Conservation (phyloP, 2,113 vertebrate species). For the Urocolius indicus region DNA sequence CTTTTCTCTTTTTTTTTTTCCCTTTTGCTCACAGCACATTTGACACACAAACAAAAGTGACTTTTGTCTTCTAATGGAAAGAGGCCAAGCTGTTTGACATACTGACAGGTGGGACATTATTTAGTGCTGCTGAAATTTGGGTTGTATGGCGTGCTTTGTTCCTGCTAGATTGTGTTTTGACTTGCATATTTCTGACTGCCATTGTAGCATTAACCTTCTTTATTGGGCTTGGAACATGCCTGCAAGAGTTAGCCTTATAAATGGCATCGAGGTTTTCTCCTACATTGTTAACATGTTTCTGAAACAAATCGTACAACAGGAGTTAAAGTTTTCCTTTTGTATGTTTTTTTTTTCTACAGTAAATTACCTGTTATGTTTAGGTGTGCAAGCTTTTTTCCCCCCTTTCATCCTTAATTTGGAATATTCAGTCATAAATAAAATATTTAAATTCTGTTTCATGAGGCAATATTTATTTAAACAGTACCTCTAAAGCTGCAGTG, state of each 20-base stretch:
- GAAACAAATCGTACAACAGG: background rate
- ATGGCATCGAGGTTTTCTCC: background rate
- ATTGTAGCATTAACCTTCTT: constrained; percentile 78
- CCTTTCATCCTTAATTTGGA: background rate
- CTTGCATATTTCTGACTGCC: constrained; percentile 81
- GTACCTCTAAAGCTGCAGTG: background rate
- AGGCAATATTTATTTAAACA: background rate
- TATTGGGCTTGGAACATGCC: constrained; percentile 82
- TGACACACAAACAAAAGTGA: constrained; percentile 74
- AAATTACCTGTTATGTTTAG: background rate
- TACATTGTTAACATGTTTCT: constrained; percentile 21
- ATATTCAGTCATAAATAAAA: background rate
- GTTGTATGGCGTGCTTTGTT: constrained; percentile 79
- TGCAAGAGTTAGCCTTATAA: constrained; percentile 45
- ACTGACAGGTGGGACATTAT: constrained; percentile 78
- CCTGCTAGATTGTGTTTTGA: constrained; percentile 82
- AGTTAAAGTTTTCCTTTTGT: constrained; percentile 15
- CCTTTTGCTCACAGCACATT: constrained; percentile 61
- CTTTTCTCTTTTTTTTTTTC: background rate
- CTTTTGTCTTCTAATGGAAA: constrained; percentile 77
- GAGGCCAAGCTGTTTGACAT: constrained; percentile 73
- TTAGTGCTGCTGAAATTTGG: constrained; percentile 75
- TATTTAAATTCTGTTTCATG: background rate
- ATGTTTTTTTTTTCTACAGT: background rate
- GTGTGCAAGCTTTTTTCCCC: background rate